Evolutionary conservation across 2,113 vertebrate genomes (phyloP).

Genomic region (Poeciliopsis prolifica): DNA sequence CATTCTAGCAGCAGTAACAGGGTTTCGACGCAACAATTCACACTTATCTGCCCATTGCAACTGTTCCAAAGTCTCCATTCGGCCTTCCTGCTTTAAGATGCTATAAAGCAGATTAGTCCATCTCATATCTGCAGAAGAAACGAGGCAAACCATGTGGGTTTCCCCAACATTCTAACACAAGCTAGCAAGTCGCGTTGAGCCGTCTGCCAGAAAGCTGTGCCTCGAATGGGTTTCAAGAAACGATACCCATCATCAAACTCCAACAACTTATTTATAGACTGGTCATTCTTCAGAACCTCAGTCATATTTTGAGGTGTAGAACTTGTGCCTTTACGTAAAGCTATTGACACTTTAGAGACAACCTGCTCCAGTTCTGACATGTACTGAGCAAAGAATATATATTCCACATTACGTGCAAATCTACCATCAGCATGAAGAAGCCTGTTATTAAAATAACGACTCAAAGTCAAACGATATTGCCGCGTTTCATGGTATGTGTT

Average conservation of each 20-base stretch:
- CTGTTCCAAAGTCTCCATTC: not conserved
- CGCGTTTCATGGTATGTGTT: not conserved
- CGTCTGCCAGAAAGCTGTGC: not conserved
- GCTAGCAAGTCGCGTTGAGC: not conserved
- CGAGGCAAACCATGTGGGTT: not conserved
- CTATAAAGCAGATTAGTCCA: not conserved
- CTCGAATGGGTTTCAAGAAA: not conserved
- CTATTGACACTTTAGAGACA: not conserved
- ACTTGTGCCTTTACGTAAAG: not conserved
- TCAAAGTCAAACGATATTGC: not conserved
- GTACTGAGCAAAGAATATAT: not conserved
- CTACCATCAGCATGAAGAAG: not conserved
- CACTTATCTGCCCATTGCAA: not conserved
- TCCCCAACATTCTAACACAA: not conserved
- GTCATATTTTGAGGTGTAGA: not conserved
- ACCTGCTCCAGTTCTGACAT: not conserved
- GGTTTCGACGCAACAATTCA: not conserved
- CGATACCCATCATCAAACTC: slow-evolving; percentile 1
- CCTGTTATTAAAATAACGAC: not conserved
- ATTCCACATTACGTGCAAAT: not conserved
- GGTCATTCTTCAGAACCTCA: not conserved
- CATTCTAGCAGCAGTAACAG: slow-evolving; percentile 11
- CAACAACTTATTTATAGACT: not conserved
- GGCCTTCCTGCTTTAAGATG: not conserved
- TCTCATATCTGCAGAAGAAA: slow-evolving; percentile 4